Evolutionary conservation across 2,113 vertebrate genomes (phyloP).

Genomic region (Rattus norvegicus): DNA sequence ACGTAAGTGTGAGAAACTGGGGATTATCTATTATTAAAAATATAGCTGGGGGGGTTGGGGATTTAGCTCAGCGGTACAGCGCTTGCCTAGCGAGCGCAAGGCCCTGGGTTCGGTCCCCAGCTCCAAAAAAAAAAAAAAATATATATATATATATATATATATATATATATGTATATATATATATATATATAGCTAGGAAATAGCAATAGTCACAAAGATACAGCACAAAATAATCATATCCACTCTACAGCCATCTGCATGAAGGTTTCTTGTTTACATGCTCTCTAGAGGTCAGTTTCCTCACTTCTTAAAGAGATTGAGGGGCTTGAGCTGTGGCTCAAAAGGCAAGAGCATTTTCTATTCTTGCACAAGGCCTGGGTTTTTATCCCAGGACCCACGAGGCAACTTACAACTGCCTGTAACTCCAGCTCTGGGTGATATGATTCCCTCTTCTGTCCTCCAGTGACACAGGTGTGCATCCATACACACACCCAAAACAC

Average conservation of each 20-base stretch:
- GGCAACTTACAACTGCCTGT: not conserved
- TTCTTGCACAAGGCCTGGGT: not conserved
- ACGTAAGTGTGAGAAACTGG: not conserved
- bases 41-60: not conserved
- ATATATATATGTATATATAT: too few relatives aligned
- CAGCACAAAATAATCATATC: not conserved
- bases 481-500: not conserved
- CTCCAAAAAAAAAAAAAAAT: too few relatives aligned
- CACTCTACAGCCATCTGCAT: not conserved
- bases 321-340: not conserved
- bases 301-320: not conserved
- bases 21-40: not conserved
- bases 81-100: too few relatives aligned
- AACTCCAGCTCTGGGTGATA: not conserved
- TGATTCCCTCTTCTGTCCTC: not conserved
- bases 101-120: too few relatives aligned
- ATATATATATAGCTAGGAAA: not conserved
- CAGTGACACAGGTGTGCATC: not conserved
- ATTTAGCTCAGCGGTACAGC: too few relatives aligned
- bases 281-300: not conserved
- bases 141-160: too few relatives aligned
- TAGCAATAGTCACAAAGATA: slow-evolving; percentile 8
- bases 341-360: not conserved
- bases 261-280: not conserved
- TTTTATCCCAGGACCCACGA: not conserved